Conservation (phyloP, 1,140 invertebrate genomes). For the Copidosoma floridanum region DNA sequence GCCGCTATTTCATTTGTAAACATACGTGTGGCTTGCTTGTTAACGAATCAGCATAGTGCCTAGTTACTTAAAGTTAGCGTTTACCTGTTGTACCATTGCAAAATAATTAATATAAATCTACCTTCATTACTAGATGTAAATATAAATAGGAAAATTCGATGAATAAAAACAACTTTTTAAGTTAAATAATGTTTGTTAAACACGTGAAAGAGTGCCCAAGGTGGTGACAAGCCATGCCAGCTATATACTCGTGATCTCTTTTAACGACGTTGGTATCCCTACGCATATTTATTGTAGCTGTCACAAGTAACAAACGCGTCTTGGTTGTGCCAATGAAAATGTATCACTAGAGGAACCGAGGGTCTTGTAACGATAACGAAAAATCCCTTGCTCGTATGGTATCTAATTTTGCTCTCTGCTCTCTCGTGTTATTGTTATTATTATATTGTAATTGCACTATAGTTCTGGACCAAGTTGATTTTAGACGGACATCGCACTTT, state of each 20-base stretch:
- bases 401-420: constrained; percentile 4
- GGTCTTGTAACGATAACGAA: background rate
- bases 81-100: too few species aligned
- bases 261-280: constrained; percentile 33
- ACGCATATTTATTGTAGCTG: constrained; percentile 40
- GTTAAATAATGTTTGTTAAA: too few species aligned
- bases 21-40: background rate
- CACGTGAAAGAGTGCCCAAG: constrained; percentile 15
- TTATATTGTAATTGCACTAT: constrained; percentile 21
- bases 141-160: too few species aligned
- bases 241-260: constrained; percentile 20
- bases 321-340: constrained; percentile 3
- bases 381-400: background rate
- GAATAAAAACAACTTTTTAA: too few species aligned
- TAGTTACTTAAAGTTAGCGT: too few species aligned
- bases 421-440: too few species aligned
- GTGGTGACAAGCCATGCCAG: background rate
- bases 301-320: constrained; percentile 25
- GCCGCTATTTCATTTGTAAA: constrained; percentile 2
- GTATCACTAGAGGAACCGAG: background rate
- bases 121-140: too few species aligned
- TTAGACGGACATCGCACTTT: background rate
- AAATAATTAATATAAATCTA: too few species aligned
- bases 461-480: constrained; percentile 11
- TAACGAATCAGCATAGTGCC: too few species aligned